These are phyloP conservation scores for Liodrosophila aerea DNA, from an alignment of 2,888 invertebrate species.

Conservation along the genomic window DNA sequence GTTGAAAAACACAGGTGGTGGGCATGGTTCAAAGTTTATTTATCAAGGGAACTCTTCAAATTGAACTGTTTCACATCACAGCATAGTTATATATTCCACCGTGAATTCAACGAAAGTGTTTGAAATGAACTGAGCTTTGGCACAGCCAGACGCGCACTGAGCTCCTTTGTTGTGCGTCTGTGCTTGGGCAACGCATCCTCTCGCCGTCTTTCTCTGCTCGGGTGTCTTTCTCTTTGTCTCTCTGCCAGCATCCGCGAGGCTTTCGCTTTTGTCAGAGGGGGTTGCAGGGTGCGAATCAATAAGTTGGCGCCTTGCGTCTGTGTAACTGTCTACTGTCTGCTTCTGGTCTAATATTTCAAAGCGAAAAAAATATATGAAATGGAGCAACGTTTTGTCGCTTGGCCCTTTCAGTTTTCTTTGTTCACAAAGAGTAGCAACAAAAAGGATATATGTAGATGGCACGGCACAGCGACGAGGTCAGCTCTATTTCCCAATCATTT, in stretches of 20 bases:
- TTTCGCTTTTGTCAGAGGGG: conserved; percentile 35
- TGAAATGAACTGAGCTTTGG: conserved; percentile 53
- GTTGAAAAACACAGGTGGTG: conserved; percentile 78
- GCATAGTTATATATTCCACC: too few relatives aligned
- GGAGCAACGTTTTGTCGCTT: conserved; percentile 44
- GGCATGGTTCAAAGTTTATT: conserved; percentile 60
- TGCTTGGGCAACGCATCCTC: conserved; percentile 7
- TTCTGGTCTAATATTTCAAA: conserved; percentile 73
- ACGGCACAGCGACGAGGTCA: conserved; percentile 40
- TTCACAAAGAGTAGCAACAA: conserved; percentile 24
- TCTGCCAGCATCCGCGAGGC: conserved; percentile 58
- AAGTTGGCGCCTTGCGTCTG: conserved; percentile 76
- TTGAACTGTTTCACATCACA: conserved; percentile 37
- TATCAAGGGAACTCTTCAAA: neutral
- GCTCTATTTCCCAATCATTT: conserved; percentile 5
- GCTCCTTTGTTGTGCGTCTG: conserved; percentile 53
- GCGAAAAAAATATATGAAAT: conserved; percentile 45
- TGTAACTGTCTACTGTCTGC: conserved; percentile 75
- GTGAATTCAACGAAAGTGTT: conserved; percentile 18
- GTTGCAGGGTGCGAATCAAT: conserved; percentile 59
- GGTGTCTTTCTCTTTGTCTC: conserved; percentile 11
- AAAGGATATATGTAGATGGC: conserved; percentile 6
- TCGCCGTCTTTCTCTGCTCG: neutral
- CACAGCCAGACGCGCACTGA: conserved; percentile 77
- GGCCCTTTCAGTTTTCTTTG: conserved; percentile 71